These are phyloP conservation scores for Thumatha senex DNA, from an alignment of 2,888 invertebrate genomes.

Conservation along the genomic window DNA sequence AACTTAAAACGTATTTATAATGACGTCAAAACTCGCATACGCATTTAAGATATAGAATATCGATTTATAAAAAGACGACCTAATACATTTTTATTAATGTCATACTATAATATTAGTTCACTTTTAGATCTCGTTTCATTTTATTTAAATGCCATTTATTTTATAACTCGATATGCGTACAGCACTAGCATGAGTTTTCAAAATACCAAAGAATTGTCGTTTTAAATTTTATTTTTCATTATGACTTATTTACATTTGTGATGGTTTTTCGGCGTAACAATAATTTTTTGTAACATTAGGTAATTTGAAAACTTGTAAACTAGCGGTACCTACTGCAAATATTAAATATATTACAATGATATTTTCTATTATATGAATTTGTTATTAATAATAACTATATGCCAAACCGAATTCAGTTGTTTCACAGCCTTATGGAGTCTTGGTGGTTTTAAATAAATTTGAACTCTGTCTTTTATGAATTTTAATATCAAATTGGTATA, in stretches of 20 bases:
- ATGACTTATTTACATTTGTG: background rate
- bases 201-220: background rate
- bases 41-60: constrained; percentile 15
- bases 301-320: background rate
- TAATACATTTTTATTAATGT: constrained; percentile 1
- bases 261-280: no score
- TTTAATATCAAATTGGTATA: constrained; percentile 12
- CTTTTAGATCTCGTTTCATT: constrained; percentile 17
- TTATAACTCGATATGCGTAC: constrained; percentile 21
- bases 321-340: background rate
- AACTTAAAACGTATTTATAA: constrained; percentile 14
- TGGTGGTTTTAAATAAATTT: constrained; percentile 59
- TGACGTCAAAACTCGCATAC: constrained; percentile 14
- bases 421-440: constrained; percentile 81
- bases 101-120: constrained; percentile 12
- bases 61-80: constrained; percentile 26
- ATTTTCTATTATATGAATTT: constrained; percentile 7
- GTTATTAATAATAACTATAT: constrained; percentile 26
- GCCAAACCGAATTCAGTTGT: constrained; percentile 73
- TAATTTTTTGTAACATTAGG: no score
- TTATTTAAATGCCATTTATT: constrained; percentile 15
- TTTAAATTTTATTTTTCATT: background rate
- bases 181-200: background rate
- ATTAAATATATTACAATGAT: background rate
- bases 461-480: constrained; percentile 53